Base-by-base conservation (phyloP, 2,888 invertebrate species). In the Anorthoa munda region DNA sequence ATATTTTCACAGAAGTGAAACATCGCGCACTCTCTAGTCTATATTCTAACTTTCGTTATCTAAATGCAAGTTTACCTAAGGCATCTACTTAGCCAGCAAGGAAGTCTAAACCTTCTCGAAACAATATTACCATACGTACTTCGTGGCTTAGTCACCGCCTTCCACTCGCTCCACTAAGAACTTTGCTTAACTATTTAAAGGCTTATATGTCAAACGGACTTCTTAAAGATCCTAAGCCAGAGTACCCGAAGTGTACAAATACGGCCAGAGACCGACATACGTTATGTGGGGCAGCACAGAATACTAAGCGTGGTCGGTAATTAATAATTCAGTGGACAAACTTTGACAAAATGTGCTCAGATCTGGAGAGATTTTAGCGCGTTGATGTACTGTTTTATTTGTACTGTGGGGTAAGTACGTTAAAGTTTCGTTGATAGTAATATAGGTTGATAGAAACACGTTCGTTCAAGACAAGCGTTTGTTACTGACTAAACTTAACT, bases 151-250 rank as follows among this genome's bases (percentile, higher is more conserved):
- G n/a, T n/a, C n/a, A n/a, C n/a, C n/a, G 55, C 46, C 56, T 53
- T 46, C 66, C 56, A 82, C 53, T 65, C 64, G 60, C 58, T 48
- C 45, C 26, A 63, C 83, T 67, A 66, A 71, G 80, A 81, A 73
- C 61, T 79, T 79, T 63, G 58, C 58, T 82, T 81, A 79, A 74
- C 79, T 83, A 83, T 83, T 66, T 74, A 82, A 61, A 59, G 66
- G 75, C 71, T 79, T 74, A 79, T 61, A 64, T 55, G 79, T 78
- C 83, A 81, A 83, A 81, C 79, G 48, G 81, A 83, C 81, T 81
- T 51, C 83, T 68, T 79, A 81, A 79, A 31, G 59, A 75, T 51
- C 58, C 48, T 60, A 72, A 83, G 74, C 81, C 59, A 26, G 53
- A 56, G 51, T 58, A 56, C 61, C 67, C 61, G 31, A 61, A 74